These are phyloP conservation scores for Hormiphora californensis DNA, from an alignment of 37 sponge, comb jelly and placozoan species.

Conservation along the genomic window DNA sequence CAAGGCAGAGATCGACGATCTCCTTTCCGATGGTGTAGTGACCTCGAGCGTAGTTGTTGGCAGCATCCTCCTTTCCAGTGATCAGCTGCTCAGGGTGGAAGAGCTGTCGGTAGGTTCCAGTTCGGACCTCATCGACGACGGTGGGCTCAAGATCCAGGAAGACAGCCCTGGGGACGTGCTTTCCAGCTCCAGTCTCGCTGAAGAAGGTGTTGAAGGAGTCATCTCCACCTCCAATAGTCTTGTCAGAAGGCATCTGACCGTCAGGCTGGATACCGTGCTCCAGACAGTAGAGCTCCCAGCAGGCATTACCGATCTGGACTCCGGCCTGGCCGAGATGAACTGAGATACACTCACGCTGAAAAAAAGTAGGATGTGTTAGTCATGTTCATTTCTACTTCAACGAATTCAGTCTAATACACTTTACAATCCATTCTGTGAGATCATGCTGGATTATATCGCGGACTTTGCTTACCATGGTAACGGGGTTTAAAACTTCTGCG, in stretches of 20 bases:
- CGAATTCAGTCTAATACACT: too few species aligned
- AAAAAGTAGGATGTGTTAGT: too few species aligned
- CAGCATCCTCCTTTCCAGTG: constrained; percentile 78
- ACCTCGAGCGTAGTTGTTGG: constrained; percentile 81
- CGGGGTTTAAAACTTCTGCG: too few species aligned
- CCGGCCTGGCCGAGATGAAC: constrained; percentile 97
- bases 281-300: constrained; percentile 96
- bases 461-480: too few species aligned
- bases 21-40: constrained; percentile 74
- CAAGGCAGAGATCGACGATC: constrained; percentile 64
- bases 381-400: too few species aligned
- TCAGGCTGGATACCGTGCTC: constrained; percentile 97
- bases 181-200: constrained; percentile 86
- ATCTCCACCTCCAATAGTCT: constrained; percentile 90
- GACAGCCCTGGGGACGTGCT: constrained; percentile 91
- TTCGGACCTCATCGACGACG: constrained; percentile 86
- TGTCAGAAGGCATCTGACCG: constrained; percentile 92
- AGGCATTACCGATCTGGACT: constrained; percentile 96
- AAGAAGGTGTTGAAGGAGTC: constrained; percentile 98
- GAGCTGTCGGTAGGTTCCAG: constrained; percentile 77
- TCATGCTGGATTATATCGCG: too few species aligned
- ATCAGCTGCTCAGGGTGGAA: constrained; percentile 79
- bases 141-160: constrained; percentile 96
- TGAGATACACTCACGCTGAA: constrained; percentile 86
- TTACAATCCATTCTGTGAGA: too few species aligned